phyloP scores from a whole-genome alignment of 30 jellyfish, hydroid and myxozoan species.

The Aurelia sp. region DNA sequence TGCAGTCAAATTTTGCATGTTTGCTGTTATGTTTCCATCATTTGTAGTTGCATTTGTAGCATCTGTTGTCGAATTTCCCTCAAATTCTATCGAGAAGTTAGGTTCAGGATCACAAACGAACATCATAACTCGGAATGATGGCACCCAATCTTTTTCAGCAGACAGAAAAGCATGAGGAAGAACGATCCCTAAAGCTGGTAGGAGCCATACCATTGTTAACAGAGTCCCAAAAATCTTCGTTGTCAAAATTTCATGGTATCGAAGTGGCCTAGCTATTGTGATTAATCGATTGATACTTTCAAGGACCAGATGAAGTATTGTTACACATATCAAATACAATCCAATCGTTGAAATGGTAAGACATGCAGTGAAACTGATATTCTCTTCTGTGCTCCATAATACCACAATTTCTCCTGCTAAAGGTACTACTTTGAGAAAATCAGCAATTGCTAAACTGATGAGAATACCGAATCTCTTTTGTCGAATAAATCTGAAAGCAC shows the following conservation, averaged over 20 bases:
- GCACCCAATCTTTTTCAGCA: slow-evolving; percentile 23
- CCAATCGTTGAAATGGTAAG: slow-evolving; percentile 31
- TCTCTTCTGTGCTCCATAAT: neutral
- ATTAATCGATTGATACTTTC: slow-evolving; percentile 66
- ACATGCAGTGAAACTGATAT: neutral
- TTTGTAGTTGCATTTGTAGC: no score
- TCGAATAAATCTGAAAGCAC: neutral
- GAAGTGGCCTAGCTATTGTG: slow-evolving; percentile 55
- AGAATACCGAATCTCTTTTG: slow-evolving; percentile 40
- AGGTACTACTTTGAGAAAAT: slow-evolving; percentile 44
- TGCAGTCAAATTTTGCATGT: neutral
- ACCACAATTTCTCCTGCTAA: slow-evolving; percentile 20
- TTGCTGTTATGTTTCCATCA: neutral
- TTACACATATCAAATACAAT: slow-evolving; percentile 46
- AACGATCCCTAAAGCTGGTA: slow-evolving; percentile 46
- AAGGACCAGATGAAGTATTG: slow-evolving; percentile 47
- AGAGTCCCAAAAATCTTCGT: slow-evolving; percentile 5
- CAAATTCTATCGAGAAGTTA: no score
- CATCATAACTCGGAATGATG: slow-evolving; percentile 52
- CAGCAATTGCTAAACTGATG: slow-evolving; percentile 61
- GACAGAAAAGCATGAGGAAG: slow-evolving; percentile 17
- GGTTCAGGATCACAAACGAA: slow-evolving; percentile 34
- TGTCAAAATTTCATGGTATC: slow-evolving; percentile 27
- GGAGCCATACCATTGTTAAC: slow-evolving; percentile 37
- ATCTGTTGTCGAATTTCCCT: no score